Base-by-base conservation (phyloP, 2,888 invertebrate species). In the Seira sanloemensis region DNA sequence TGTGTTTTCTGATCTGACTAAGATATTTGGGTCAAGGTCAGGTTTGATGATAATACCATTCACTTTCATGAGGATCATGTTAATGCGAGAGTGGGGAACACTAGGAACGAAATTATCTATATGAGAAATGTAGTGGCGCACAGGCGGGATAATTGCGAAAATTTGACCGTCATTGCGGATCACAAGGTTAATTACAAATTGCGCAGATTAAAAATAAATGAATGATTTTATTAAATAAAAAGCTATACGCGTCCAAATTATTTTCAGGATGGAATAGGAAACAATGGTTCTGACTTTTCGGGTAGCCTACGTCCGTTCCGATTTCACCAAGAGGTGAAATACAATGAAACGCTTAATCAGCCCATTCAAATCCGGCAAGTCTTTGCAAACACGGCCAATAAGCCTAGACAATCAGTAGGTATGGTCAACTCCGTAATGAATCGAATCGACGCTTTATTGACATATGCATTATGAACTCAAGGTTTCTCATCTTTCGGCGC, bases 21-120 rank as follows among this genome's bases (percentile, higher is more conserved):
- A 79, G 74, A 69, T 1, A 69, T 81, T 24, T 81, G 81, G 81
- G 37, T 54, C 23, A 58, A 25, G 26, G 16, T 81, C 16, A 81
- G 25, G 76, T 71, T 81, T 19, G 1, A 2, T 24, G 81, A 81
- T 46, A 12, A 16, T 4, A 27, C 54, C 0, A 80, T 80, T 9
- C 16, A 67, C 19, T 74, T 80, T 67, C n/a, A 50, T 54, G 23
- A 27, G 16, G 24, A 37, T n/a, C 16, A 0, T 26, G 66, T 79
- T 2, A n/a, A 21, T 7, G 9, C 26, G 9, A 67, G 25, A 7
- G 1, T 19, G 26, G 62, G 68, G 23, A 77, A 54, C 19, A 54
- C n/a, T 0, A 19, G 23, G 2, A 71, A 78, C 26, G 62, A 46
- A 24, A 27, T 69, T 4, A 50, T 78, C 16, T 78, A 71, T 54